Base-by-base conservation (phyloP, 2,113 vertebrate species). In the Ochotona curzoniae region DNA sequence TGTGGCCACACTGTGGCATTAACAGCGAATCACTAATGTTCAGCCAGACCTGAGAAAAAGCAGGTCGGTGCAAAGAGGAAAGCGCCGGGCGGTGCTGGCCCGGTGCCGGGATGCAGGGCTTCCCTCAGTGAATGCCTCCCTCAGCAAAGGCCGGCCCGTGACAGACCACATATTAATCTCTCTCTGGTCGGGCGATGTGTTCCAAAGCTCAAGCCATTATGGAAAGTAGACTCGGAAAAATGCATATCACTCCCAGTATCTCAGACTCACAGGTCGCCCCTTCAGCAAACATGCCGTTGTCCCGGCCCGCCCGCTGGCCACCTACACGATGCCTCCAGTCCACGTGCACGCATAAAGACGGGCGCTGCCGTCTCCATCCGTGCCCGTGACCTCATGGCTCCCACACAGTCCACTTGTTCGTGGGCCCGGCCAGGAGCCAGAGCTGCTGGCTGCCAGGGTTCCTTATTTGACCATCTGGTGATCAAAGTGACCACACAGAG, bases 121-220 rank as follows among this genome's bases (percentile, higher is more conserved):
- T 28, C 20, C 8, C 70, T 44, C 92, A 83, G 61, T 12, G 82
- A 76, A 70, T 9, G 82, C 93, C 76, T 94, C 69, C 4, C 87
- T 84, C n/a, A 67, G 90, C 87, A 85, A 70, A 88, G 75, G 74
- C 11, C 28, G 74, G 93, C 67, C 10, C 88, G 11, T 1, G 17
- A 88, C 94, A 94, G 90, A 93, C 64, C 87, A 76, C 89, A 35
- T 67, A 79, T 87, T 93, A 83, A 17, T 86, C 88, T 92, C 91
- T 88, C 94, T 69, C 89, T n/a, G 63, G 63, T 73, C 61, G 25
- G 61, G 28, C 88, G 3, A 1, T 54, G 75, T 0, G 0, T 85
- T 90, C 93, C 93, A 93, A 79, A 94, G 82, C 79, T 70, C 32
- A 25, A 91, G 66, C 79, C 92, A 70, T 83, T 70, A 66, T 76